Percentiles rank a stretch among this genome's conserved stretches.
These are phyloP conservation scores for Rotaria magnacalcarata DNA, from an alignment of 2,888 invertebrate species.

Conservation along the genomic window DNA sequence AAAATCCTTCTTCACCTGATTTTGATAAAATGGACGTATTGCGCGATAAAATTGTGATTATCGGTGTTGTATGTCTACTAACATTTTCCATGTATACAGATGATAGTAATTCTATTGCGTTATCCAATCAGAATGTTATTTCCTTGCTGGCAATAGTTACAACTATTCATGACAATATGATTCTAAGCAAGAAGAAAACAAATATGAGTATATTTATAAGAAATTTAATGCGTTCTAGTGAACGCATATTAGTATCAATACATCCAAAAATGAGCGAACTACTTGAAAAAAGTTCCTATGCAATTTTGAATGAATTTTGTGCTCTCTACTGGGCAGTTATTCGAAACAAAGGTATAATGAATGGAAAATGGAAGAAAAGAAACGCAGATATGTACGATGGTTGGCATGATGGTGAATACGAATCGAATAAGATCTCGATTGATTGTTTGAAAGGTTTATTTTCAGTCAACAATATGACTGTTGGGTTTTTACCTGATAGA, in stretches of 20 bases:
- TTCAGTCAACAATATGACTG: background rate
- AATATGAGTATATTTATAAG: conserved; percentile 2
- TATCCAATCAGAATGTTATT: background rate
- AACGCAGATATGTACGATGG: background rate
- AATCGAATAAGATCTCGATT: background rate
- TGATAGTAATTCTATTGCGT: background rate
- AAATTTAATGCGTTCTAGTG: conserved; percentile 29
- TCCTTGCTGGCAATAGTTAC: background rate
- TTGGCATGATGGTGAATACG: conserved; percentile 23
- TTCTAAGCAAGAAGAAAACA: conserved; percentile 7
- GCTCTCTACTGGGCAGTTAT: background rate
- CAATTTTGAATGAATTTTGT: conserved; percentile 24
- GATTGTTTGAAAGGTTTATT: background rate
- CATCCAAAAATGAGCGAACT: background rate
- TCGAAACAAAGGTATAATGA: background rate
- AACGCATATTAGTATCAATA: background rate
- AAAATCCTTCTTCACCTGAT: background rate
- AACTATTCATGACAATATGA: background rate
- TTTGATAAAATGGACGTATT: background rate
- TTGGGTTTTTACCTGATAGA: conserved; percentile 1
- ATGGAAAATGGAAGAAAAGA: conserved; percentile 11
- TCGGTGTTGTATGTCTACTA: background rate
- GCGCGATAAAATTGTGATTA: background rate
- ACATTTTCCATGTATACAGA: conserved; percentile 14
- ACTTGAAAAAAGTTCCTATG: background rate